Evolutionary conservation across 2,797 vertebrate genomes (phyloP).

Genomic region (Thripadectes ignobilis): DNA sequence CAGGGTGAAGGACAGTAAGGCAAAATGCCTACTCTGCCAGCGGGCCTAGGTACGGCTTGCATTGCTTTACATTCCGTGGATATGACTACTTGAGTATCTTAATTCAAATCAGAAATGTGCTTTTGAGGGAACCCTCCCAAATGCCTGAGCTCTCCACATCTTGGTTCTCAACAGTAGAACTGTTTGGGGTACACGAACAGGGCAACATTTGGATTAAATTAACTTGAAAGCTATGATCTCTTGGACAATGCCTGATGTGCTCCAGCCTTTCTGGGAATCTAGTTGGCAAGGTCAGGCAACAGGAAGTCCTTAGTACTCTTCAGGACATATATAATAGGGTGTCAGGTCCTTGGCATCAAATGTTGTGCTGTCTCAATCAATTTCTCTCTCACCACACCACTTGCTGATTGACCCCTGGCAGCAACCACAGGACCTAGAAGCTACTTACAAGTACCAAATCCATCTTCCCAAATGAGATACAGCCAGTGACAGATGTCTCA

Average conservation of each 20-base stretch:
- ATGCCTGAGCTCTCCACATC: background rate
- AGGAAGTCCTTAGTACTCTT: background rate
- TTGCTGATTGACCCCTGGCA: background rate
- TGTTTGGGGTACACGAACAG: background rate
- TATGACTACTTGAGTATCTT: background rate
- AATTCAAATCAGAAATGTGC: background rate
- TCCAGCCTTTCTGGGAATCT: background rate
- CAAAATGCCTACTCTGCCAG: background rate
- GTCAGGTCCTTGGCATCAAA: background rate
- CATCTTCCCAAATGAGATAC: background rate
- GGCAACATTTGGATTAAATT: background rate
- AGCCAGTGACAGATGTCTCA: background rate
- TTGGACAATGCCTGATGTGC: background rate
- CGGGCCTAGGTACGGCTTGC: background rate
- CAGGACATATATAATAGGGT: background rate
- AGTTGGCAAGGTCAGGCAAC: background rate
- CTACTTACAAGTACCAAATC: background rate
- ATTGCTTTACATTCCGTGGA: background rate
- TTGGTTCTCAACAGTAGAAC: background rate
- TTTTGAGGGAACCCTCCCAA: background rate
- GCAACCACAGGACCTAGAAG: background rate
- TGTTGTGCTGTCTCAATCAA: background rate
- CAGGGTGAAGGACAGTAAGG: background rate
- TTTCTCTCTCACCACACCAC: background rate
- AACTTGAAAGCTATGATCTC: background rate